These are phyloP conservation scores for Brenthis ino DNA, from an alignment of 2,888 invertebrate species.

Conservation along the genomic window DNA sequence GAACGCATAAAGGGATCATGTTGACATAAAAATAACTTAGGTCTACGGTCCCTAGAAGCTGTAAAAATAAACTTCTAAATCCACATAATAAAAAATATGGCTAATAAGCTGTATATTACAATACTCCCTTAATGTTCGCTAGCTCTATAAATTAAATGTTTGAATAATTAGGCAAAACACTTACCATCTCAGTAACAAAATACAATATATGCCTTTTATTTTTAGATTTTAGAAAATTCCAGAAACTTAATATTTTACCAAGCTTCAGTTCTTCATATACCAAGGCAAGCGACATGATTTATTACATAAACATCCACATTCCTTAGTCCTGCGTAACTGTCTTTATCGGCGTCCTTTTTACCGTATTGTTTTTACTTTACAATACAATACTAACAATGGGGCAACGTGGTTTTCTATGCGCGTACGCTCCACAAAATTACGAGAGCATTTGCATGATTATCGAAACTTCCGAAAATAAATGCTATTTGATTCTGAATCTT, in stretches of 20 bases:
- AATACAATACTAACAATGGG: slow-evolving; percentile 67
- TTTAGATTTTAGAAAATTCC: no score
- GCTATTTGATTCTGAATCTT: slow-evolving; percentile 44
- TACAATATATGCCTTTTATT: no score
- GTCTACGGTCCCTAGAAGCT: no score
- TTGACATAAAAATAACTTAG: no score
- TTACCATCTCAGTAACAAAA: no score
- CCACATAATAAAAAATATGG: no score
- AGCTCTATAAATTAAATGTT: no score
- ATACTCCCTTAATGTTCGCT: no score
- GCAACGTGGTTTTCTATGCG: slow-evolving; percentile 70
- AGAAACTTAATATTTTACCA: background rate
- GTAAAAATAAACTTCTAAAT: no score
- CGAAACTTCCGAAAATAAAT: slow-evolving; percentile 27
- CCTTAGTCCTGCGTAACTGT: slow-evolving; percentile 59
- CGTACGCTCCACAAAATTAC: slow-evolving; percentile 76
- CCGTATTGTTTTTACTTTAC: slow-evolving; percentile 57
- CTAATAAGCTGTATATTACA: no score
- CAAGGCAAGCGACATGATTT: slow-evolving; percentile 35
- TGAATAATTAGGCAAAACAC: no score
- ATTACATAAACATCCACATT: slow-evolving; percentile 48
- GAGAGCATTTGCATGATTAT: slow-evolving; percentile 56
- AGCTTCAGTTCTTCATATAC: slow-evolving; percentile 2
- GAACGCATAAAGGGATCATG: no score
- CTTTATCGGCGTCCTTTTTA: slow-evolving; percentile 60